Conservation (phyloP, 2,797 vertebrate genomes). For the Prionace glauca region DNA sequence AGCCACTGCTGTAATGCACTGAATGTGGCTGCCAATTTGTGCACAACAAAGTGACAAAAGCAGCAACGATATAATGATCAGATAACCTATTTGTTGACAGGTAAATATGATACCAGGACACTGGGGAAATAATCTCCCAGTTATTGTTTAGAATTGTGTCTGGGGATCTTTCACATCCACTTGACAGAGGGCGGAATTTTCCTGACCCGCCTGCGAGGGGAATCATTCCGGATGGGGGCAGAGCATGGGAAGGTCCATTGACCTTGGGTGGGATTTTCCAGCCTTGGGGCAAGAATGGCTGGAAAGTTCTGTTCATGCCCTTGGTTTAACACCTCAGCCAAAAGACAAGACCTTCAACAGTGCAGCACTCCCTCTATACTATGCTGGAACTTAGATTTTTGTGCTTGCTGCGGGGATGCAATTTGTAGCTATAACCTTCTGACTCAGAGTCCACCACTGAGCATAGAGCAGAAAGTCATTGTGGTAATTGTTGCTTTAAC, state of each 20-base stretch:
- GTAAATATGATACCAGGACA: neutral
- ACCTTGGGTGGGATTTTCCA: too few relatives aligned
- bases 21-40: neutral
- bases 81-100: neutral
- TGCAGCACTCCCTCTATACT: neutral
- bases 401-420: neutral
- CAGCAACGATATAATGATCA: neutral
- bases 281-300: too few relatives aligned
- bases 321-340: neutral
- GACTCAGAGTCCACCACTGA: neutral
- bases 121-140: neutral
- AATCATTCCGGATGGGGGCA: too few relatives aligned
- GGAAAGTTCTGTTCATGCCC: neutral
- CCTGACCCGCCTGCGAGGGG: too few relatives aligned
- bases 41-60: neutral
- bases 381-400: neutral
- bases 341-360: neutral
- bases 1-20: neutral
- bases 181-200: neutral
- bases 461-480: neutral
- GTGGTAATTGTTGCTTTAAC: too few relatives aligned
- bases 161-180: neutral
- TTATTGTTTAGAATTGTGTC: neutral
- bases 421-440: neutral
- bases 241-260: too few relatives aligned